Base-by-base conservation (phyloP, 1,140 invertebrate species). In the Cyphomyrmex costatus region DNA sequence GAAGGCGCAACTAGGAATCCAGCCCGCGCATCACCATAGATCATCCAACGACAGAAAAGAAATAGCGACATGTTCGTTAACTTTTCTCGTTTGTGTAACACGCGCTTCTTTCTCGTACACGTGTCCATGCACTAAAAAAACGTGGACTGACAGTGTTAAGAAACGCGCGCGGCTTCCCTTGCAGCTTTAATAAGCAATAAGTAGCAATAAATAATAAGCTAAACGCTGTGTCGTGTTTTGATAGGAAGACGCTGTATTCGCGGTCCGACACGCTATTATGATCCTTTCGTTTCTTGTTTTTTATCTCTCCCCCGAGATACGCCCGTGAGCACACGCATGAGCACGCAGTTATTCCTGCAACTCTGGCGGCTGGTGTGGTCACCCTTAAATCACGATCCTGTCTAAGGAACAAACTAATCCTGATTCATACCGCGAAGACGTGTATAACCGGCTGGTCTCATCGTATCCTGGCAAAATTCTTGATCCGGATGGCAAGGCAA, bases 131-230 rank as follows among this genome's bases (percentile, higher is more conserved):
- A 51, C 14, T 56, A 51, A 66, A 58, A n/a, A 42, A 82, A 46
- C n/a, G 68, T 49, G 33, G 27, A n/a, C 53, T 36, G 42, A 60
- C 61, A 21, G 56, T 10, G 42, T 8, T 73, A 60, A 53, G n/a
- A 85, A 77, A 36, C 73, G 21, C 77, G 42, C 27, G 16, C 53
- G 58, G 56, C 42, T 30, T 68, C n/a, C 19, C 53, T 46, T 27
- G 53, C 16, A 27, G 88, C 86, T 61, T 65, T 88, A 92, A 93
- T 91, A 90, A 91, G 85, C 88, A 87, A 92, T 93, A 92, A 93
- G 92, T 92, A 92, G 85, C 89, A 88, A 92, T 93, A 93, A 93
- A 93, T 93, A 91, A 92, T 60, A 24, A 49, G 86, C 76, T 92
- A 91, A 93, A 90, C 88, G 89, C 84, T 46, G 79, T 27, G 68